Conservation (phyloP, 2,797 vertebrate species). For the Alectoris magna region DNA sequence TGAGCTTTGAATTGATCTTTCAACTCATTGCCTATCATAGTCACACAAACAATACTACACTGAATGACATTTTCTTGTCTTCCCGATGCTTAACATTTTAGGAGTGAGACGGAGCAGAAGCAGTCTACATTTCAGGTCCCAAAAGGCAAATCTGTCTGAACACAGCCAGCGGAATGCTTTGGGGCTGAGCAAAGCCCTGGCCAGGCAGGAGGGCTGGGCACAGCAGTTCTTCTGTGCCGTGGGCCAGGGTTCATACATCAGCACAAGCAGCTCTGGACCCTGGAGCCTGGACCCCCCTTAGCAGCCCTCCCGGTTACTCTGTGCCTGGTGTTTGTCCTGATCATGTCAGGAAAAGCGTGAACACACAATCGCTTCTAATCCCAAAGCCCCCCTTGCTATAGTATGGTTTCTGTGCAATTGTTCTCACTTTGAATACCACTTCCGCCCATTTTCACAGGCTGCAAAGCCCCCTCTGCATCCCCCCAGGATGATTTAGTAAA, state of each 20-base stretch:
- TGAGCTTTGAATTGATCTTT: constrained; percentile 10
- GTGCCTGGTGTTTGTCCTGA: constrained; percentile 22
- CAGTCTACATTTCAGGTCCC: not conserved
- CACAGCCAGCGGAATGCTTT: not conserved
- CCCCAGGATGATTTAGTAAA: not conserved
- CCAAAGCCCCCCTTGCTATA: constrained; percentile 43
- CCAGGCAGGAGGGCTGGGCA: not conserved
- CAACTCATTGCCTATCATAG: not conserved
- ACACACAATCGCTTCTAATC: constrained; percentile 63
- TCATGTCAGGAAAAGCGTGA: constrained; percentile 50
- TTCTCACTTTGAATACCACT: constrained; percentile 46
- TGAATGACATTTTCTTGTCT: not conserved
- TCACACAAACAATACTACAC: not conserved
- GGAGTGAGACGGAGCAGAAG: not conserved
- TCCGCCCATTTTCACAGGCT: constrained; percentile 28
- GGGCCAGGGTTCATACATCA: not conserved
- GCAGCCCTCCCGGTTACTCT: not conserved
- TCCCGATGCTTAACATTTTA: not conserved
- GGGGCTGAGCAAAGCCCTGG: not conserved
- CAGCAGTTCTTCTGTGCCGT: not conserved
- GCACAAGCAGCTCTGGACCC: not conserved
- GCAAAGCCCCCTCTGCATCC: not conserved
- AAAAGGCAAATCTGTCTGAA: not conserved
- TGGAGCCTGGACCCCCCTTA: not conserved
- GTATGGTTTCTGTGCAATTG: constrained; percentile 32